Evolutionary conservation across 2,888 invertebrate species (phyloP).

Genomic region (Drosophila trichaetosa): DNA sequence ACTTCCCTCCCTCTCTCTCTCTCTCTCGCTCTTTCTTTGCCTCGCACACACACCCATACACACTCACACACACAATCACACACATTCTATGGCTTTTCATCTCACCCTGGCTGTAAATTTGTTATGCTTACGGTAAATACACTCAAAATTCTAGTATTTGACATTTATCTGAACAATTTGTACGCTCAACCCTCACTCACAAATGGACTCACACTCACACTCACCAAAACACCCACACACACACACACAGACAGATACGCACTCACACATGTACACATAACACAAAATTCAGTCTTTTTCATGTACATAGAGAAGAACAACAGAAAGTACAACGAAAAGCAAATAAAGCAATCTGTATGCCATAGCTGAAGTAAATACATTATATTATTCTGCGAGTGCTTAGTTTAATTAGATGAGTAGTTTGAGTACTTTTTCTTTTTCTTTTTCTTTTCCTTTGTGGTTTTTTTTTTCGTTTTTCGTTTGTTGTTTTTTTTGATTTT

Average conservation of each 20-base stretch:
- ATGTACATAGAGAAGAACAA: slow-evolving; percentile 48
- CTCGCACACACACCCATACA: background rate
- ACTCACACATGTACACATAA: slow-evolving; percentile 26
- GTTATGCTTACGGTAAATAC: slow-evolving; percentile 9
- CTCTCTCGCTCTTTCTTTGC: too few relatives aligned
- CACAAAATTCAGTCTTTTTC: slow-evolving; percentile 72
- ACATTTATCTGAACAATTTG: slow-evolving; percentile 14
- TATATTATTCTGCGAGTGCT: slow-evolving; percentile 34
- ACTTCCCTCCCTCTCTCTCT: background rate
- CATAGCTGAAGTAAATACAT: slow-evolving; percentile 18
- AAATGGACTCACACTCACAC: background rate
- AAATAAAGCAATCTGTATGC: slow-evolving; percentile 27
- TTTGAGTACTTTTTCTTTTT: slow-evolving; percentile 14
- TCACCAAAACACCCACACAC: background rate
- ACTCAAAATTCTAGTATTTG: slow-evolving; percentile 6
- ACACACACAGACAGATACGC: slow-evolving; percentile 11
- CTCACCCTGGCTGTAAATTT: background rate
- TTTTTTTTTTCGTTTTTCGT: background rate
- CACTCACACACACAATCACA: background rate
- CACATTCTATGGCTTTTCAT: slow-evolving; percentile 9
- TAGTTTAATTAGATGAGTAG: slow-evolving; percentile 26
- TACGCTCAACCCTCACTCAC: background rate
- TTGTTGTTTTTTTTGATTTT: background rate
- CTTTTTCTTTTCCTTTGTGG: background rate
- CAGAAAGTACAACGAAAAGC: slow-evolving; percentile 19